Evolutionary conservation across 2,888 invertebrate genomes (phyloP).

Genomic region (Stenolophus ochropezus): DNA sequence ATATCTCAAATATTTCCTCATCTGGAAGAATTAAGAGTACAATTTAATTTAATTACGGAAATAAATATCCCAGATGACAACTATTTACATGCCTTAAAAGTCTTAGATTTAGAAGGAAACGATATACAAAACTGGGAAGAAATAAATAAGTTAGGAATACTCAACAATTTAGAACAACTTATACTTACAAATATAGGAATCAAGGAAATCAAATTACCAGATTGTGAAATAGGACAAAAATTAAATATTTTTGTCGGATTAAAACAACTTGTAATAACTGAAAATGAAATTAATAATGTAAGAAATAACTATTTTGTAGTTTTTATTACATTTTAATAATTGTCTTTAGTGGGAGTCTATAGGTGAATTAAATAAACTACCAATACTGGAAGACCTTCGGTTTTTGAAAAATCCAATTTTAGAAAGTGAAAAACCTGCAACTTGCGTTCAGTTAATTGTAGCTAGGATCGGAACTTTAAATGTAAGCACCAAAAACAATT

Average conservation of each 20-base stretch:
- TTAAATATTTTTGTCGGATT: constrained; percentile 81
- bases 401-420: constrained; percentile 83
- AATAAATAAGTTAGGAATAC: constrained; percentile 82
- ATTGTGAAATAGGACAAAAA: constrained; percentile 74
- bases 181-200: constrained; percentile 79
- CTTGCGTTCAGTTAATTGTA: constrained; percentile 86
- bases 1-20: constrained; percentile 84
- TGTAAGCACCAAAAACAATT: constrained; percentile 69
- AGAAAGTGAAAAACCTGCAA: constrained; percentile 79
- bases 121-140: constrained; percentile 84
- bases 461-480: constrained; percentile 86
- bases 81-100: constrained; percentile 67
- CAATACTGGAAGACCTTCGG: constrained; percentile 80
- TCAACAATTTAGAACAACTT: constrained; percentile 75
- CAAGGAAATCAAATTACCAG: constrained; percentile 76
- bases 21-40: constrained; percentile 80
- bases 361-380: constrained; percentile 88
- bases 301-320: constrained; percentile 66
- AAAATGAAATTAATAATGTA: constrained; percentile 87
- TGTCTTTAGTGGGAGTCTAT: constrained; percentile 85
- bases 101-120: constrained; percentile 86
- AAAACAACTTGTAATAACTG: constrained; percentile 82
- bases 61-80: constrained; percentile 70
- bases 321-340: constrained; percentile 20
- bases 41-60: constrained; percentile 82